A percentile compares a stretch with the other conserved stretches of the same genome.
Conservation (phyloP, 2,113 vertebrate species). For the Perca fluviatilis region DNA sequence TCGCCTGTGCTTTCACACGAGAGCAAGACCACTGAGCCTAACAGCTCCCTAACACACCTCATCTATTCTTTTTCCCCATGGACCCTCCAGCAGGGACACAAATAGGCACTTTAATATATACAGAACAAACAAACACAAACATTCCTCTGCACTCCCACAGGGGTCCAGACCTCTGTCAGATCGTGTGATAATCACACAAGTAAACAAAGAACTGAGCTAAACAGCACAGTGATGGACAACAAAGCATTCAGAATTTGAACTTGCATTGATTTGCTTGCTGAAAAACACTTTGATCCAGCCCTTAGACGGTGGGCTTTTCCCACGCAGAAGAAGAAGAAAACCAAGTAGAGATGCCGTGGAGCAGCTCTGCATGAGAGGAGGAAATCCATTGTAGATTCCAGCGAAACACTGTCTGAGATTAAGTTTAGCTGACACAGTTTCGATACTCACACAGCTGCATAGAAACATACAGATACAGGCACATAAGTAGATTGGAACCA, state of each 20-base stretch:
- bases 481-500: neutral
- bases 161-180: conserved; percentile 66
- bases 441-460: neutral
- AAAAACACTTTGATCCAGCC: conserved; percentile 41
- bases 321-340: conserved; percentile 27
- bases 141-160: conserved; percentile 54
- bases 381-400: conserved; percentile 25
- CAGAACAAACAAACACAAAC: conserved; percentile 63
- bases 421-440: conserved; percentile 35
- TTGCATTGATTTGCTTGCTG: conserved; percentile 46
- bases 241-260: conserved; percentile 47
- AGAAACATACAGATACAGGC: neutral
- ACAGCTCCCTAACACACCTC: conserved; percentile 17
- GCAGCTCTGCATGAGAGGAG: conserved; percentile 34
- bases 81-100: conserved; percentile 66
- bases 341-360: conserved; percentile 12
- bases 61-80: conserved; percentile 37
- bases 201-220: conserved; percentile 43
- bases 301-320: neutral
- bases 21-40: conserved; percentile 10
- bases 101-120: conserved; percentile 69
- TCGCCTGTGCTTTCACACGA: neutral
- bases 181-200: conserved; percentile 61
- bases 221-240: conserved; percentile 32
- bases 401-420: conserved; percentile 33